Evolutionary conservation across 1,140 invertebrate genomes (phyloP).

Genomic region (Argopecten irradians): DNA sequence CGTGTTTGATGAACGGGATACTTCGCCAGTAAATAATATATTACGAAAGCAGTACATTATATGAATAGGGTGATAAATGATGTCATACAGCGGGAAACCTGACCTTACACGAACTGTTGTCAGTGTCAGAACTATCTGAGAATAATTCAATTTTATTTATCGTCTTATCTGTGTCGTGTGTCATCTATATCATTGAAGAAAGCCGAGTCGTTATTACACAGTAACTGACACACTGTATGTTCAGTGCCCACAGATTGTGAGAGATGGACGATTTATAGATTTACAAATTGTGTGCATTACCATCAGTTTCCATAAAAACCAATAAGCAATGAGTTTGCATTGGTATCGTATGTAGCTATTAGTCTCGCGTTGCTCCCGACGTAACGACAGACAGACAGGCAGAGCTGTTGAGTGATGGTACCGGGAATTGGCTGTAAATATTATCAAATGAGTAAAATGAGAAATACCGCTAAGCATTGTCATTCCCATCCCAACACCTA

Average conservation of each 20-base stretch:
- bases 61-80: background rate
- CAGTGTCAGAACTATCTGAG: background rate
- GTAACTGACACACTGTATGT: background rate
- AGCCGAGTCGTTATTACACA: constrained; percentile 28
- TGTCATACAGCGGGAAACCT: background rate
- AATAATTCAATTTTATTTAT: constrained; percentile 33
- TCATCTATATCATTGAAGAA: constrained; percentile 4
- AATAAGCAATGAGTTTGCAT: background rate
- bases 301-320: constrained; percentile 26
- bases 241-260: background rate
- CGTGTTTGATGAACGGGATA: background rate
- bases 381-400: background rate
- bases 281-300: constrained; percentile 6
- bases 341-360: background rate
- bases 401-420: background rate
- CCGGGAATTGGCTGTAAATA: background rate
- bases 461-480: background rate
- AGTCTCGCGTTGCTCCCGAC: background rate
- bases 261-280: constrained; percentile 25
- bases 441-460: background rate
- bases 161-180: background rate
- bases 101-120: constrained; percentile 21
- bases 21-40: background rate
- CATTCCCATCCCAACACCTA: background rate
- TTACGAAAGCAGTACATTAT: constrained; percentile 17